phyloP scores from a whole-genome alignment of 2,113 vertebrate genomes.

The Leucoraja erinaceus region DNA sequence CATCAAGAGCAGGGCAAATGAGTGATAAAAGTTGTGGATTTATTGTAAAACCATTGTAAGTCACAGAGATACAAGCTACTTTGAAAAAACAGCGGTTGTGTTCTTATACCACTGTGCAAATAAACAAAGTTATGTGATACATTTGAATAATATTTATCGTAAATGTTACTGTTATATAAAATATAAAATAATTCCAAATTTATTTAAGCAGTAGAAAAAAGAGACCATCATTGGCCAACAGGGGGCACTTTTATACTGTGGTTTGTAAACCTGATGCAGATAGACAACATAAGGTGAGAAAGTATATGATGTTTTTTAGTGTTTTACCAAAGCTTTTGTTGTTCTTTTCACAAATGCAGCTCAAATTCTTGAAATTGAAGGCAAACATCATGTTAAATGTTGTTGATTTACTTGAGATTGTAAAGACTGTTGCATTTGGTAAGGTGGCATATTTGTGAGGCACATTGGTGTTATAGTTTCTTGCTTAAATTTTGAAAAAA shows the following conservation, averaged over 20 bases:
- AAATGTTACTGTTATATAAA: not conserved
- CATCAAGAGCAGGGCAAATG: not conserved
- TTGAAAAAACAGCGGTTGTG: not conserved
- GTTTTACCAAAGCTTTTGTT: not conserved
- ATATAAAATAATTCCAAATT: not conserved
- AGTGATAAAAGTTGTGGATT: not conserved
- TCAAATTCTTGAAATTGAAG: not conserved
- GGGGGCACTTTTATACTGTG: conserved; percentile 6
- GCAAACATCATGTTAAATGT: not conserved
- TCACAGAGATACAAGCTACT: not conserved
- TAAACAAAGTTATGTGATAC: not conserved
- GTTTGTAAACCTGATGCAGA: not conserved
- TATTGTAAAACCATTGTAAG: not conserved
- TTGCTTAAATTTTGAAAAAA: not conserved
- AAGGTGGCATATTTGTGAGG: not conserved
- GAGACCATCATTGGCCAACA: not conserved
- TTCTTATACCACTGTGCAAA: not conserved
- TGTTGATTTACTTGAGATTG: not conserved
- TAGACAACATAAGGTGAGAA: not conserved
- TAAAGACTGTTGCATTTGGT: not conserved
- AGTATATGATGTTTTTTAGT: not conserved
- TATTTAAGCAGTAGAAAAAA: not conserved
- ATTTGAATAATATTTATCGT: not conserved
- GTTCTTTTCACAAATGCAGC: not conserved
- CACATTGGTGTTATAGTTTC: not conserved